Conservation (phyloP, 2,888 invertebrate species). For the Augiades crinisus region DNA sequence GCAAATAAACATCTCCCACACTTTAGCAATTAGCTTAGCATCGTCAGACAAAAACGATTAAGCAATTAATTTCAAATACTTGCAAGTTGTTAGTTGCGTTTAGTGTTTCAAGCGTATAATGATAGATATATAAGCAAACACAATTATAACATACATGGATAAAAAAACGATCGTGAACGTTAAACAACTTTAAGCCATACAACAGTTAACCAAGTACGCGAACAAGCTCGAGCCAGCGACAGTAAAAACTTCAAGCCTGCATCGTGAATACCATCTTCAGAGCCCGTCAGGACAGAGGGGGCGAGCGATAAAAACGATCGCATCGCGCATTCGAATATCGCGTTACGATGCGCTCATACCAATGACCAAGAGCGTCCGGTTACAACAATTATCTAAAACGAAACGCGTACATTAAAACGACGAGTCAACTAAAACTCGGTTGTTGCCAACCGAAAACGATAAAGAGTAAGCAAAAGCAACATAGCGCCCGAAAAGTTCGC, state of each 20-base stretch:
- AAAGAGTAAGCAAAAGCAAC: slow-evolving; percentile 12
- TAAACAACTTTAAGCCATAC: neutral
- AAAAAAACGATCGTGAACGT: neutral
- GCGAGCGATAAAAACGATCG: slow-evolving; percentile 59
- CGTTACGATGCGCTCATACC: slow-evolving; percentile 50
- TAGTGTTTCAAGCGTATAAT: too few relatives aligned
- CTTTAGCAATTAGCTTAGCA: too few relatives aligned
- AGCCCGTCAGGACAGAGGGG: slow-evolving; percentile 51
- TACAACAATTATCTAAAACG: slow-evolving; percentile 32
- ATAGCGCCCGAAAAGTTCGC: slow-evolving; percentile 43
- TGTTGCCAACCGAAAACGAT: too few relatives aligned
- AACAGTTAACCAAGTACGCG: slow-evolving; percentile 1
- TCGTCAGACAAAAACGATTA: too few relatives aligned
- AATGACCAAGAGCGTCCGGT: slow-evolving; percentile 40
- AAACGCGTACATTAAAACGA: too few relatives aligned
- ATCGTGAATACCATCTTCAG: slow-evolving; percentile 53
- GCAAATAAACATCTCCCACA: too few relatives aligned
- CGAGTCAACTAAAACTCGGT: too few relatives aligned
- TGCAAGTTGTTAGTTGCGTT: too few relatives aligned
- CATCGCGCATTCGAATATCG: slow-evolving; percentile 59
- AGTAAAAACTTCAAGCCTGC: slow-evolving; percentile 59
- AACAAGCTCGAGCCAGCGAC: slow-evolving; percentile 4
- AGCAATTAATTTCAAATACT: too few relatives aligned
- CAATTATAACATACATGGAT: too few relatives aligned
- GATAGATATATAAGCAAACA: too few relatives aligned